Evolutionary conservation across 2,797 vertebrate species (phyloP).

Genomic region (Tinamus major): DNA sequence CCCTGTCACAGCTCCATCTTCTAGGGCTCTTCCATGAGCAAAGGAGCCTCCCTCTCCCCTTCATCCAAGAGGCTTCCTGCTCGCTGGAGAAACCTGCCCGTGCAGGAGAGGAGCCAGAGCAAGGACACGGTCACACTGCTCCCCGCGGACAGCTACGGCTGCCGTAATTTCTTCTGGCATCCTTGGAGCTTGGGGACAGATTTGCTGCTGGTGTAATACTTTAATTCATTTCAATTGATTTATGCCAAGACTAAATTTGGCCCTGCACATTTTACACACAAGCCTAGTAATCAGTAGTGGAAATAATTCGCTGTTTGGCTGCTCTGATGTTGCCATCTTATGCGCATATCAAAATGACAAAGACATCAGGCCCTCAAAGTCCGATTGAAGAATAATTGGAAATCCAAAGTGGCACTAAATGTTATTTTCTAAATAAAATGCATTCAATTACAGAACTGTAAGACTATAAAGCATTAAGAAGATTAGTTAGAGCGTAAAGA

Average conservation of each 20-base stretch:
- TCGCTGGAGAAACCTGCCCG: background rate
- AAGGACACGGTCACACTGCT: background rate
- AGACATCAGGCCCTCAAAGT: slow-evolving; percentile 67
- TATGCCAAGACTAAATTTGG: slow-evolving; percentile 26
- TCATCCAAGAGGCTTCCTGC: background rate
- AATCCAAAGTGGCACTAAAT: slow-evolving; percentile 78
- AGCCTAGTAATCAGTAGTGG: slow-evolving; percentile 45
- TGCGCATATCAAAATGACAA: slow-evolving; percentile 71
- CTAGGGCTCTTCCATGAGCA: background rate
- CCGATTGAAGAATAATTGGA: slow-evolving; percentile 80
- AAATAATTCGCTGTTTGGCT: slow-evolving; percentile 71
- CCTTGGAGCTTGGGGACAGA: background rate
- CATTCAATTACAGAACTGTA: slow-evolving; percentile 63
- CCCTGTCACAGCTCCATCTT: background rate
- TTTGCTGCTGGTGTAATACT: background rate
- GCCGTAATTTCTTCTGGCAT: background rate
- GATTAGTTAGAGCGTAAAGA: slow-evolving; percentile 46
- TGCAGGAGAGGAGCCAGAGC: background rate
- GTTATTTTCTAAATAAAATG: slow-evolving; percentile 79
- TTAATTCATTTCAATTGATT: slow-evolving; percentile 5
- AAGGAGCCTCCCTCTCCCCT: background rate
- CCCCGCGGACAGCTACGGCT: background rate
- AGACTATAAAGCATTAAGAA: slow-evolving; percentile 60
- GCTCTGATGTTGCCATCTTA: slow-evolving; percentile 73
- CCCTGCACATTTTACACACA: slow-evolving; percentile 34